Evolutionary conservation across 2,113 vertebrate genomes (phyloP).

Genomic region (Crotalus helleri): DNA sequence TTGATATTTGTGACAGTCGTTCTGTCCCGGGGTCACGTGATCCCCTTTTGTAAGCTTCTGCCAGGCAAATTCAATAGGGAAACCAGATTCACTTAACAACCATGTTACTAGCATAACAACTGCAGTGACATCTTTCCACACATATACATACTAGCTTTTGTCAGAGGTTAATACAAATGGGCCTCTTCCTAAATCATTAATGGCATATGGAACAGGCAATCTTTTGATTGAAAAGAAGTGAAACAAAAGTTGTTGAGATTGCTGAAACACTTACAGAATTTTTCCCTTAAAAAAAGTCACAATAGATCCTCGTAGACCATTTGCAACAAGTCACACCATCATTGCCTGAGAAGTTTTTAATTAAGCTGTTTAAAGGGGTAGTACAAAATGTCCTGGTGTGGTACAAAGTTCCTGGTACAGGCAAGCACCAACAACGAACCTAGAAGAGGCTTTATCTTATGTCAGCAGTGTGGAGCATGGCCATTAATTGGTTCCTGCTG

Average conservation of each 20-base stretch:
- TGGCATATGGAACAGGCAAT: conserved; percentile 10
- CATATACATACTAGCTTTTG: conserved; percentile 3
- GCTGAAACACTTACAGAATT: conserved; percentile 25
- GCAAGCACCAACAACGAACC: conserved; percentile 55
- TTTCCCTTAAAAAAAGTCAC: conserved; percentile 35
- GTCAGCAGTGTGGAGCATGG: conserved; percentile 60
- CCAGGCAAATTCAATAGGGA: background rate
- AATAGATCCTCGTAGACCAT: conserved; percentile 34
- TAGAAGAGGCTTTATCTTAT: conserved; percentile 67
- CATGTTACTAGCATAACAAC: background rate
- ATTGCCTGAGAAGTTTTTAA: conserved; percentile 57
- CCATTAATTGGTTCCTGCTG: conserved; percentile 69
- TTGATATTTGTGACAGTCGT: background rate
- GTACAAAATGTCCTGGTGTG: conserved; percentile 53
- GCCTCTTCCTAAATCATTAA: conserved; percentile 49
- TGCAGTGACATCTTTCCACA: conserved; percentile 57
- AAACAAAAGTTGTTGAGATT: conserved; percentile 45
- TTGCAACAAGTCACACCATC: conserved; percentile 53
- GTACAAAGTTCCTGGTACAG: conserved; percentile 57
- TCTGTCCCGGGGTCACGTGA: background rate
- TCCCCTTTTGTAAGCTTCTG: background rate
- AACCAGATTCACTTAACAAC: background rate
- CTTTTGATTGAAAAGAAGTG: conserved; percentile 10
- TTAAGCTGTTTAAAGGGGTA: conserved; percentile 61
- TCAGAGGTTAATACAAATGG: conserved; percentile 70